Base-by-base conservation (phyloP, 1,140 invertebrate species). In the Diorhabda carinulata region DNA sequence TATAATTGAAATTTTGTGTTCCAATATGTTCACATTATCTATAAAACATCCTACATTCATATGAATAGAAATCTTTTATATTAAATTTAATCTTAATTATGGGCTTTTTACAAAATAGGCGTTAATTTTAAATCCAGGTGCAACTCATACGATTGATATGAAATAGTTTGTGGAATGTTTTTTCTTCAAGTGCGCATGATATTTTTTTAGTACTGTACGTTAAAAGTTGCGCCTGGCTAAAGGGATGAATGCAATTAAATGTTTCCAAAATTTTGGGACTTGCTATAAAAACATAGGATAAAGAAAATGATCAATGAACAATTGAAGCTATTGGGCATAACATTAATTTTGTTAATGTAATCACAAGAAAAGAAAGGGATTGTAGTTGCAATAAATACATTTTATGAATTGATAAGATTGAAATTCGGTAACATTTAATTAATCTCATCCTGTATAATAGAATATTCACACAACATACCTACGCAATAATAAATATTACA, bases 61-160 rank as follows among this genome's bases (percentile, higher is more conserved):
- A 25, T 60, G 59, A 60, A 65, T 65, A 65, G 56, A 65, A 57
- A 56, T 47, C 52, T 44, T 43, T 65, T 65, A 65, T 65, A 56
- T 42, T 57, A 10, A 57, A 8, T 52, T 56, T 57, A 65, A 5
- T 60, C 47, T 68, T 68, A 68, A 68, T 25, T 67, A 67, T 60
- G 25, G 42, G 60, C 61, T 61, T 63, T 68, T 61, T 62, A 64
- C 58, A 67, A 67, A 67, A 59, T 67, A 67, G 58, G 65, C 65
- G 57, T n/a, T 67, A 67, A 66, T 9, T 60, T 43, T 63, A 10
- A 25, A 10, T 63, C 61, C 42, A 63, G 10, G 61, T 63, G 59
- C 59, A 61, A 61, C n/a, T 43, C 5, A 10, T 41, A 61, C 42
- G 42, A 61, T 41, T 43, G 25, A 41, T 61, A 61, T 40, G 59